These are phyloP conservation scores for Tachycineta bicolor DNA, from an alignment of 2,113 vertebrate genomes.

Conservation along the genomic window DNA sequence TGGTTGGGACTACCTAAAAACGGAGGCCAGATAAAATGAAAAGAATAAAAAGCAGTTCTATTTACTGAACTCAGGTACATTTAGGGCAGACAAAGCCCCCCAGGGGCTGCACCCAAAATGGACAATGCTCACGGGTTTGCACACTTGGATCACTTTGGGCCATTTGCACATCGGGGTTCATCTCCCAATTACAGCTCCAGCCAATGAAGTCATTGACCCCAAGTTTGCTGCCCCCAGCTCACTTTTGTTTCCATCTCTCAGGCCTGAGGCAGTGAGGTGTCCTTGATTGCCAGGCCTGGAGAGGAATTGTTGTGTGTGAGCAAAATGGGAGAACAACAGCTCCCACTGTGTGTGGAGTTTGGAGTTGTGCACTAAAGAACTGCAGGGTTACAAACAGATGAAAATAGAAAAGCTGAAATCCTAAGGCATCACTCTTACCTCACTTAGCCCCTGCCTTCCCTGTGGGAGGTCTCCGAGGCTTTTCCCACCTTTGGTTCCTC, in stretches of 20 bases:
- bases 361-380: rapidly evolving
- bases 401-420: background rate
- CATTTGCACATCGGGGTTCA: background rate
- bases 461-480: background rate
- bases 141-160: background rate
- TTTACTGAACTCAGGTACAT: background rate
- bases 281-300: background rate
- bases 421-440: background rate
- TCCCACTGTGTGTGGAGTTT: background rate
- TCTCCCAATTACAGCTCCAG: background rate
- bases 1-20: background rate
- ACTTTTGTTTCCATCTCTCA: background rate
- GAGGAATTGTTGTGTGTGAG: background rate
- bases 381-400: background rate
- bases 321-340: background rate
- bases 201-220: background rate
- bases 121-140: background rate
- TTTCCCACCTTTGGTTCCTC: background rate
- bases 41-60: background rate
- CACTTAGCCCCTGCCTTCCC: background rate
- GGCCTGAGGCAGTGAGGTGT: background rate
- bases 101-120: background rate
- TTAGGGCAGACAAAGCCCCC: background rate
- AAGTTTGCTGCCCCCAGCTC: background rate
- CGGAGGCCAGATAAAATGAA: background rate